These are phyloP conservation scores for Megalops atlanticus DNA, from an alignment of 2,113 vertebrate species.

Conservation along the genomic window DNA sequence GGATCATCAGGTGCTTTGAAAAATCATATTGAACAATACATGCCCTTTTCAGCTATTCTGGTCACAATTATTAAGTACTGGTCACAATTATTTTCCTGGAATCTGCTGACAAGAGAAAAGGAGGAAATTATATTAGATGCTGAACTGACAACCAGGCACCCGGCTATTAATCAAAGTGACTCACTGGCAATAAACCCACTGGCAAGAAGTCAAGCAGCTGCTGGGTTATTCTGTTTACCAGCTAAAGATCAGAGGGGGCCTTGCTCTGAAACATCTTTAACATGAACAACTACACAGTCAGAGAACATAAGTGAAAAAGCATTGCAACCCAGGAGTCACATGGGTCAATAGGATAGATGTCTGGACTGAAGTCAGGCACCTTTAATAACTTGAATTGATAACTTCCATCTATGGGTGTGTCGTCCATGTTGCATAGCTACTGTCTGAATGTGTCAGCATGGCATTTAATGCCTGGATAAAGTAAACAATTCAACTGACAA, in stretches of 20 bases:
- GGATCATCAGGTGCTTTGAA: no score
- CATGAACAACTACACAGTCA: background rate
- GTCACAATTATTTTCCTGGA: constrained; percentile 48
- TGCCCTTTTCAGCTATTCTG: no score
- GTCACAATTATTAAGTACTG: constrained; percentile 17
- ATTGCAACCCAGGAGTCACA: background rate
- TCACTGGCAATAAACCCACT: constrained; percentile 15
- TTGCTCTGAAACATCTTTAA: background rate
- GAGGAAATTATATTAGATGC: constrained; percentile 32
- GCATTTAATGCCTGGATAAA: no score
- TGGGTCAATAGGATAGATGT: background rate
- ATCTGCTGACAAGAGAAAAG: constrained; percentile 47
- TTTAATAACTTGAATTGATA: no score
- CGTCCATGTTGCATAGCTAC: no score
- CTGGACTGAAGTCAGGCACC: background rate
- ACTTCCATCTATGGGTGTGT: no score
- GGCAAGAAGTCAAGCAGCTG: constrained; percentile 35
- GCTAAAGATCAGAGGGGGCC: background rate
- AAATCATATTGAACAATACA: no score
- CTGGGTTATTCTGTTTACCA: background rate
- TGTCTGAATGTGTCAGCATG: no score
- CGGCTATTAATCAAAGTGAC: constrained; percentile 39
- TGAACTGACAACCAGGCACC: constrained; percentile 30
- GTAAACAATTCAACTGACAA: no score
- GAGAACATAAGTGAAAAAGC: background rate